Evolutionary conservation across 2,797 vertebrate species (phyloP).

Genomic region (Limnodromus scolopaceus): DNA sequence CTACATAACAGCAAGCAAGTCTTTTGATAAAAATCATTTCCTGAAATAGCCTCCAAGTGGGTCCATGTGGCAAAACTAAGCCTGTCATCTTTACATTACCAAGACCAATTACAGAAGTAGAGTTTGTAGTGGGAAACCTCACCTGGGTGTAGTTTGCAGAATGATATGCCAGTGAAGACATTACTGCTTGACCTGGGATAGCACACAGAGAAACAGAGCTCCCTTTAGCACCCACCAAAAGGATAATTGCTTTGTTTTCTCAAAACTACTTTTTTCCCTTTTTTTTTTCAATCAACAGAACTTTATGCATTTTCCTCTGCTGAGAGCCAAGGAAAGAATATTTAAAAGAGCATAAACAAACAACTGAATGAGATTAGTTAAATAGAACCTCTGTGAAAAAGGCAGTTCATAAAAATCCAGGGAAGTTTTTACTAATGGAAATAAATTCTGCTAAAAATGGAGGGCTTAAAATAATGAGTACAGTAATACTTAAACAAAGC

Average conservation of each 20-base stretch:
- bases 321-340: not conserved
- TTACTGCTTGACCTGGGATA: not conserved
- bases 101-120: not conserved
- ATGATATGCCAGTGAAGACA: not conserved
- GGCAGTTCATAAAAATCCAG: not conserved
- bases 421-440: not conserved
- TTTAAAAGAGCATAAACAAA: slow-evolving; percentile 24
- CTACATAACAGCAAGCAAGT: not conserved
- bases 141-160: not conserved
- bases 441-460: not conserved
- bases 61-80: not conserved
- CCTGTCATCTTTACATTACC: not conserved
- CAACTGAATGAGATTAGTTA: not conserved
- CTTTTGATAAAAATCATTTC: slow-evolving; percentile 19
- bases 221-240: not conserved
- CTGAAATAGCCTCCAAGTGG: not conserved
- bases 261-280: not conserved
- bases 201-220: not conserved
- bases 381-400: not conserved
- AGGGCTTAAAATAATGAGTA: not conserved
- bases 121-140: not conserved
- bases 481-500: not conserved
- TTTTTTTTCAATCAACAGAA: not conserved
- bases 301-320: not conserved
- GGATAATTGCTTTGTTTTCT: not conserved